phyloP scores from a whole-genome alignment of 30 jellyfish, hydroid and myxozoan species.

The Hydractinia echinata region DNA sequence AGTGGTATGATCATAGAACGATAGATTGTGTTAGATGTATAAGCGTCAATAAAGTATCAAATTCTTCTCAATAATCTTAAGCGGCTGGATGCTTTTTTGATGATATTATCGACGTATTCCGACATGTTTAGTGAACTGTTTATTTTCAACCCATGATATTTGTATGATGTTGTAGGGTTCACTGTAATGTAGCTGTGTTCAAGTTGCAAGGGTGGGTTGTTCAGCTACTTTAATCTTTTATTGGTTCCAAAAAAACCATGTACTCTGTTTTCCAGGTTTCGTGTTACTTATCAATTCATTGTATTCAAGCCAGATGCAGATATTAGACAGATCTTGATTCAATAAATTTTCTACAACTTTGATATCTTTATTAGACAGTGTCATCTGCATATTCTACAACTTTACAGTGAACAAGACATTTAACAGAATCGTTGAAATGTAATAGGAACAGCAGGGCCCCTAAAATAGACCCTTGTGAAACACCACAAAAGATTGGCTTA shows the following conservation, averaged over 20 bases:
- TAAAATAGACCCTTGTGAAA: not conserved
- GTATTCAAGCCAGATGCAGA: not conserved
- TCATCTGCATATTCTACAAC: not conserved
- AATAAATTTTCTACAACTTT: not conserved
- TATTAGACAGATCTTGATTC: not conserved
- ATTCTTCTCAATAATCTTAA: constrained; percentile 18
- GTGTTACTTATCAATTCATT: not conserved
- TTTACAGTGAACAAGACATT: not conserved
- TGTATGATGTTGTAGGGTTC: constrained; percentile 26
- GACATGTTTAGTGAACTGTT: constrained; percentile 35
- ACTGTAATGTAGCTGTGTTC: constrained; percentile 18
- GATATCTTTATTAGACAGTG: not conserved
- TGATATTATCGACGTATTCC: constrained; percentile 33
- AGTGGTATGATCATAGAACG: constrained; percentile 26
- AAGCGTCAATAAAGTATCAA: constrained; percentile 27
- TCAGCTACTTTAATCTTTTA: not conserved
- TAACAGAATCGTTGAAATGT: not conserved
- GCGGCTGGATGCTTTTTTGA: constrained; percentile 33
- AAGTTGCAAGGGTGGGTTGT: constrained; percentile 6
- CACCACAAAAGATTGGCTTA: not conserved
- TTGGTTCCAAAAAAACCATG: not conserved
- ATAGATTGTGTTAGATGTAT: constrained; percentile 18
- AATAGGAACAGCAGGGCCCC: not conserved
- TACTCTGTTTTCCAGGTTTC: not conserved
- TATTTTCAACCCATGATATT: constrained; percentile 35